Evolutionary conservation across 2,113 vertebrate species (phyloP).

Genomic region (Rhegmatorhina hoffmannsi): DNA sequence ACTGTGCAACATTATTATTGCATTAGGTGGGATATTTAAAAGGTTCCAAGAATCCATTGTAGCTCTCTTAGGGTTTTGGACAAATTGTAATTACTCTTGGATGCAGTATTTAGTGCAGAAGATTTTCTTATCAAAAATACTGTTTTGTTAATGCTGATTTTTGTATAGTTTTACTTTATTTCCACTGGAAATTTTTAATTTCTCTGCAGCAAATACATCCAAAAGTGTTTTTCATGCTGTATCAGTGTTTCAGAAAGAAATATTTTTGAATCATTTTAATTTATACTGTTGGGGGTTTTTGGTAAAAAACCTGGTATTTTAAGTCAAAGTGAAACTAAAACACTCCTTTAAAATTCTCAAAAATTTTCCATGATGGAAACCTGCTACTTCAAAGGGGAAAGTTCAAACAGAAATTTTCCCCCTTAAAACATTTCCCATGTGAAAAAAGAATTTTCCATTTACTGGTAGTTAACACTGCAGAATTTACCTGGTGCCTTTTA

Average conservation of each 20-base stretch:
- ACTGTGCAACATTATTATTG: background rate
- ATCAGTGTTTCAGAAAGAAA: background rate
- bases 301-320: background rate
- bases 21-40: background rate
- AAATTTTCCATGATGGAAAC: background rate
- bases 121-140: background rate
- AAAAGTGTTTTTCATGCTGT: background rate
- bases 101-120: background rate
- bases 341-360: background rate
- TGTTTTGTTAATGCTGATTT: background rate
- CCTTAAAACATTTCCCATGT: background rate
- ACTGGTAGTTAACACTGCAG: background rate
- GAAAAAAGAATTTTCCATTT: background rate
- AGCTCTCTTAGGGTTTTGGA: constrained; percentile 31
- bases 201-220: background rate
- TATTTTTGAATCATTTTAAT: background rate
- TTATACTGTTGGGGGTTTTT: background rate
- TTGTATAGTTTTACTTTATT: constrained; percentile 18
- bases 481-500: background rate
- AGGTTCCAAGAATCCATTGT: background rate
- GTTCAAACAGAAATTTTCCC: background rate
- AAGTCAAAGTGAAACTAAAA: background rate
- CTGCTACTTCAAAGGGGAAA: background rate
- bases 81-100: constrained; percentile 7
- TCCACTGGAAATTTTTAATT: constrained; percentile 52